Conservation (phyloP, 2,113 vertebrate species). For the Sphyrna mokarran region DNA sequence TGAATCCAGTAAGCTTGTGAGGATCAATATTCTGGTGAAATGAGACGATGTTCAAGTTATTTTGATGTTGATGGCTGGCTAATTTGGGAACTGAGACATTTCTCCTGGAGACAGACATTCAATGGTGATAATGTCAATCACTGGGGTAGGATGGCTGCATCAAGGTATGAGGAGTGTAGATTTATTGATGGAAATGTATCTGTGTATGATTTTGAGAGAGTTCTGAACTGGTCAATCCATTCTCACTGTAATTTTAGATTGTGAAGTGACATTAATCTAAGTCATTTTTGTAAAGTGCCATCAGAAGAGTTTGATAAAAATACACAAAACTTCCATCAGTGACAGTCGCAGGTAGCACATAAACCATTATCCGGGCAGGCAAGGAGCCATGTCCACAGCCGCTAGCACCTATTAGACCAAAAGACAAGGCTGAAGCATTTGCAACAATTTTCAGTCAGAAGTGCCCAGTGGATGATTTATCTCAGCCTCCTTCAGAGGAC, state of each 20-base stretch:
- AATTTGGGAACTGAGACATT: conserved; percentile 84
- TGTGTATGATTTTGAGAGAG: conserved; percentile 72
- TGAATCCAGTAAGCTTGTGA: conserved; percentile 69
- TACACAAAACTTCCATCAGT: not conserved
- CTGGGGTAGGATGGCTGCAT: conserved; percentile 65
- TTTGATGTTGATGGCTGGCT: conserved; percentile 85
- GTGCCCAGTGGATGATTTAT: no score
- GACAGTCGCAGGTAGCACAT: not conserved
- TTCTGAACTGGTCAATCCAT: conserved; percentile 79
- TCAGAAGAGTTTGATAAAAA: not conserved
- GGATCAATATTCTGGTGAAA: conserved; percentile 86
- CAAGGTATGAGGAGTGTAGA: conserved; percentile 71
- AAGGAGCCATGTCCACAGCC: not conserved
- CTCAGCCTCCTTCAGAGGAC: no score
- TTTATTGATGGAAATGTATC: conserved; percentile 88
- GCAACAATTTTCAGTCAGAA: no score
- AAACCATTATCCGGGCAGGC: not conserved
- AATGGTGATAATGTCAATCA: conserved; percentile 88
- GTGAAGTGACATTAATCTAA: conserved; percentile 83
- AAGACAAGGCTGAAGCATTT: no score
- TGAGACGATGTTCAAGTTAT: conserved; percentile 78
- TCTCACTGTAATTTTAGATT: conserved; percentile 86
- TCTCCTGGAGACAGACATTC: conserved; percentile 75
- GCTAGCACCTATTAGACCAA: not conserved
- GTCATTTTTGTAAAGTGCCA: conserved; percentile 50